phyloP scores from a whole-genome alignment of 2,113 vertebrate species.

The Ophthalmolycus amberensis region DNA sequence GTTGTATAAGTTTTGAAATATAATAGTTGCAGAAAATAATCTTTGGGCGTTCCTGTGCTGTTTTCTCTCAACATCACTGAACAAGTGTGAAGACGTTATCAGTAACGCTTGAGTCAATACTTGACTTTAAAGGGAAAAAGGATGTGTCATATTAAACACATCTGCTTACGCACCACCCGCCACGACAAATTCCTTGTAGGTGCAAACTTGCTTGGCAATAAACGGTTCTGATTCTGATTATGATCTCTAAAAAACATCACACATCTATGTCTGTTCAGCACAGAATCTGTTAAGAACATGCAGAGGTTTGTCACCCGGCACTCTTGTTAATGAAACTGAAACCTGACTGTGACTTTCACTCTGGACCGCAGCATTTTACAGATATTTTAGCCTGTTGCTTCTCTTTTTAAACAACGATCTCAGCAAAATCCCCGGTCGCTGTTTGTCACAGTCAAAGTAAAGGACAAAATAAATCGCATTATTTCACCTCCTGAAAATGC shows the following conservation, averaged over 20 bases:
- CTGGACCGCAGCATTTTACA: background rate
- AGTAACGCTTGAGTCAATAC: slow-evolving; percentile 3
- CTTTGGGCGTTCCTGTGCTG: background rate
- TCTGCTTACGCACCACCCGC: background rate
- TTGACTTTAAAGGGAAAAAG: background rate
- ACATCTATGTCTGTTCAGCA: background rate
- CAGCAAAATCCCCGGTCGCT: background rate
- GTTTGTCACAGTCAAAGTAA: slow-evolving; percentile 43
- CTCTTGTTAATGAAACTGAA: background rate
- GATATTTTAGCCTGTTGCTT: background rate
- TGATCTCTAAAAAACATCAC: background rate
- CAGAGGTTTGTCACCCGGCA: background rate
- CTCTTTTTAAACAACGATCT: background rate
- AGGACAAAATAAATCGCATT: slow-evolving; percentile 16
- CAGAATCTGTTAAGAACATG: background rate
- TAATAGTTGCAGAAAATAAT: background rate
- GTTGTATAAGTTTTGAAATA: background rate
- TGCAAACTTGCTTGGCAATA: no score
- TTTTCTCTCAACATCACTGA: background rate
- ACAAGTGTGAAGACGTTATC: background rate
- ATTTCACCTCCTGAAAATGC: slow-evolving; percentile 30
- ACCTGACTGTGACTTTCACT: background rate
- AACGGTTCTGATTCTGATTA: no score
- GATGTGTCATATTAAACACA: background rate
- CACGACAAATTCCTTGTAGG: no score